These are phyloP conservation scores for Bucco capensis DNA, from an alignment of 2,113 vertebrate species.

Conservation along the genomic window DNA sequence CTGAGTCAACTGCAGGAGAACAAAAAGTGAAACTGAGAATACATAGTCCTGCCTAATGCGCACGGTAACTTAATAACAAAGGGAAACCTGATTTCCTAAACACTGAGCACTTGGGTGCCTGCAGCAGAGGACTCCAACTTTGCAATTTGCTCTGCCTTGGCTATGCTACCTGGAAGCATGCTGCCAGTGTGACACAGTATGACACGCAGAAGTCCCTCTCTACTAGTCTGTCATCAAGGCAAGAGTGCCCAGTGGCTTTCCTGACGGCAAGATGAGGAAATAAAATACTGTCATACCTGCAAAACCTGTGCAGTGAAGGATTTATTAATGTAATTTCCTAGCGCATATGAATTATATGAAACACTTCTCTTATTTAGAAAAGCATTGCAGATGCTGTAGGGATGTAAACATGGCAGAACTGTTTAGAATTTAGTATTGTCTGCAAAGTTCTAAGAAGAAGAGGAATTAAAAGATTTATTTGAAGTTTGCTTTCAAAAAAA, in stretches of 20 bases:
- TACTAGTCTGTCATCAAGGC: not conserved
- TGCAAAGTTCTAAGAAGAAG: not conserved
- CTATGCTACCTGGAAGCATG: not conserved
- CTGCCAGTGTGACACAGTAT: not conserved
- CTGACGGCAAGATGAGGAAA: not conserved
- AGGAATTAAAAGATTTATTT: not conserved
- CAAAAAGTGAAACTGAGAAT: slow-evolving; percentile 45
- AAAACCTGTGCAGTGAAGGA: not conserved
- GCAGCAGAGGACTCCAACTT: not conserved
- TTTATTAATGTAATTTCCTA: not conserved
- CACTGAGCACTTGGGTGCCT: not conserved
- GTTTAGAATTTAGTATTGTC: not conserved
- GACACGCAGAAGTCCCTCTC: not conserved
- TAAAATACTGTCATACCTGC: not conserved
- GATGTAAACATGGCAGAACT: not conserved
- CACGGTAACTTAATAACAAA: not conserved
- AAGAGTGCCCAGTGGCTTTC: not conserved
- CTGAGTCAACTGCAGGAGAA: slow-evolving; percentile 14
- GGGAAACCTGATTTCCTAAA: not conserved
- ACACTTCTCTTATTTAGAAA: not conserved
- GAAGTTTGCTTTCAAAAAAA: not conserved
- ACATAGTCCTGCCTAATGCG: not conserved
- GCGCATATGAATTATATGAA: not conserved
- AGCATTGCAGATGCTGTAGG: not conserved
- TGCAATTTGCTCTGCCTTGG: not conserved